A percentile compares a stretch with the other conserved stretches of the same genome.
phyloP scores from a whole-genome alignment of 2,888 invertebrate genomes.

The Hermodice carunculata region DNA sequence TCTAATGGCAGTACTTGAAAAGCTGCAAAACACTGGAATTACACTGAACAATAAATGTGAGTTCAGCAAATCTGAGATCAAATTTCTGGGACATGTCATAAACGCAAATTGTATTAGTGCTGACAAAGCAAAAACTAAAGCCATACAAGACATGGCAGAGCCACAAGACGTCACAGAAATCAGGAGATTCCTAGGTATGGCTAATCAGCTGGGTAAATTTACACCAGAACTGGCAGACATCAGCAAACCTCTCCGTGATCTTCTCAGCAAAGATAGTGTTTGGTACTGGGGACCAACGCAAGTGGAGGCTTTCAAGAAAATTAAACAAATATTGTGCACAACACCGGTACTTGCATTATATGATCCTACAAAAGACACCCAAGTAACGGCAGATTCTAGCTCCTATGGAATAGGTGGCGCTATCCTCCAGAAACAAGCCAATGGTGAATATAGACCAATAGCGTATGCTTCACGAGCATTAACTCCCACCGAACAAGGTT shows the following conservation, averaged over 20 bases:
- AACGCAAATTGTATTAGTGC: not conserved
- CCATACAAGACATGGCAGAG: not conserved
- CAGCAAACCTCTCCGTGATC: not conserved
- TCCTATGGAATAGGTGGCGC: slow-evolving; percentile 44
- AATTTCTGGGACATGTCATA: not conserved
- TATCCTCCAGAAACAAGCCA: slow-evolving; percentile 34
- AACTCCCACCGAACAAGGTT: slow-evolving; percentile 32
- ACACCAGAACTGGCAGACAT: not conserved
- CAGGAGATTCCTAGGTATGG: not conserved
- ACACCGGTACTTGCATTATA: slow-evolving; percentile 40
- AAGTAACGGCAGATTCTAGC: slow-evolving; percentile 43
- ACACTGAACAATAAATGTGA: not conserved
- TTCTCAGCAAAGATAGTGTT: not conserved
- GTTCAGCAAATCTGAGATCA: not conserved
- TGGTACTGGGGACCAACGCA: not conserved
- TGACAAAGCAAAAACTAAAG: not conserved
- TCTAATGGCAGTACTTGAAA: no score
- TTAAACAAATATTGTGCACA: slow-evolving; percentile 31
- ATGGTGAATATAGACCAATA: slow-evolving; percentile 32
- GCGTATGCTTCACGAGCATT: slow-evolving; percentile 43
- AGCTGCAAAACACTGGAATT: not conserved
- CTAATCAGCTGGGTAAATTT: slow-evolving; percentile 8
- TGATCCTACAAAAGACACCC: slow-evolving; percentile 34
- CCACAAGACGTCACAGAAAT: not conserved
- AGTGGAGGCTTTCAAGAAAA: not conserved